Evolutionary conservation across 2,113 vertebrate species (phyloP).

Genomic region (Fukomys damarensis): DNA sequence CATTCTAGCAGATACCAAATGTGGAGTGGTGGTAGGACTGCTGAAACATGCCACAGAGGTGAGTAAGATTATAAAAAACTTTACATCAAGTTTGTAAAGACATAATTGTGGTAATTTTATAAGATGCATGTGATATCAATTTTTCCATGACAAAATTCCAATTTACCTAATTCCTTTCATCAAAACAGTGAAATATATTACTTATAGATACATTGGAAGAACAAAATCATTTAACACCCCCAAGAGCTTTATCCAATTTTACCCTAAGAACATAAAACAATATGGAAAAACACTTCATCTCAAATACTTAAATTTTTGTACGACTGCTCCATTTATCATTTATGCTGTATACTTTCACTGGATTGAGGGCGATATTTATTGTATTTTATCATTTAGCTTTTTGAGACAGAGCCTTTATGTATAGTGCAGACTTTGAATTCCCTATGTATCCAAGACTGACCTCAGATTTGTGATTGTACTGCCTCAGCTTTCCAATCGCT

Average conservation of each 20-base stretch:
- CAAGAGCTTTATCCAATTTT: neutral
- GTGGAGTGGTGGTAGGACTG: fast-evolving
- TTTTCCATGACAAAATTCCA: neutral
- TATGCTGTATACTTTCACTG: neutral
- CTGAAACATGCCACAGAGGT: neutral
- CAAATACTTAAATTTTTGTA: neutral
- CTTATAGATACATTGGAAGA: neutral
- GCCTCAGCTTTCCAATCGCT: neutral
- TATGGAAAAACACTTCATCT: neutral
- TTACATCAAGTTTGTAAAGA: neutral
- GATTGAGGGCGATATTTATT: neutral
- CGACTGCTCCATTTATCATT: neutral
- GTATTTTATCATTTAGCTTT: neutral
- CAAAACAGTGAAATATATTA: neutral
- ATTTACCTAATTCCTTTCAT: neutral
- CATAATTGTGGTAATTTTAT: neutral
- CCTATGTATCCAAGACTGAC: neutral
- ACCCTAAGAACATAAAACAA: neutral
- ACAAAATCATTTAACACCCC: neutral
- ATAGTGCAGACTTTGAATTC: neutral
- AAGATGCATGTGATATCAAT: neutral
- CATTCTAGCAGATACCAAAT: neutral
- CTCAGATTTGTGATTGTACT: neutral
- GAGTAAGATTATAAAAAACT: neutral
- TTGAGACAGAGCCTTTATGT: neutral